Base-by-base conservation (phyloP, 2,113 vertebrate genomes). In the Syrmaticus mikado region DNA sequence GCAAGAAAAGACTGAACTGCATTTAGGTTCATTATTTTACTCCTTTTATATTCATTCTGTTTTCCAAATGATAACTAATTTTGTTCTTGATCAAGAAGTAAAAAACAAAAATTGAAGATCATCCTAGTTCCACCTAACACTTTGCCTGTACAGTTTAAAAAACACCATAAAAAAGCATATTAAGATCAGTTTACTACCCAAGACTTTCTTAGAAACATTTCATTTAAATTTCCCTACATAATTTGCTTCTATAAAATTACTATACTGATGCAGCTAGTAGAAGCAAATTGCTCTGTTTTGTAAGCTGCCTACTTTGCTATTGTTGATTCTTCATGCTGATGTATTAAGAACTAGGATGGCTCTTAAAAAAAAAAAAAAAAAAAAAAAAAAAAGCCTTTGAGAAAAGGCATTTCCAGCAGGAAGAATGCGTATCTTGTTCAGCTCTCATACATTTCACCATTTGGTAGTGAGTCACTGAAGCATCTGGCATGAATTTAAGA, bases 381-480 rank as follows among this genome's bases (percentile, higher is more conserved):
- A 48, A 22, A 21, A 19, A 76, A 28, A 81, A 80, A 85, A 88
- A 87, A 24, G 50, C 53, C 46, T 84, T 82, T 74, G 45, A 71
- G 70, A 84, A 71, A 87, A 90, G 41, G 66, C 10, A 50, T 80
- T 94, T 94, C 82, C 67, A 82, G 45, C n/a, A 94, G 67, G 62
- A 93, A 91, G 66, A 93, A 73, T 34, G 3, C 87, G 21, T 85
- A 78, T 86, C 78, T 92, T 93, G 30, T 93, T 90, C 83, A 46
- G 32, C 66, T 84, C 58, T 68, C 45, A 88, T 41, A 62, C 30
- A 24, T 93, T 92, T 87, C 43, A 41, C 83, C 71, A 89, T 64
- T 93, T 94, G 84, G 53, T 80, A 90, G 78, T 94, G 94, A 96
- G 71, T 94, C 93, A 95, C 48, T 84, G 77, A 89, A 82, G 81